Evolutionary conservation across 2,113 vertebrate genomes (phyloP).

Genomic region (Acrocephalus arundinaceus): DNA sequence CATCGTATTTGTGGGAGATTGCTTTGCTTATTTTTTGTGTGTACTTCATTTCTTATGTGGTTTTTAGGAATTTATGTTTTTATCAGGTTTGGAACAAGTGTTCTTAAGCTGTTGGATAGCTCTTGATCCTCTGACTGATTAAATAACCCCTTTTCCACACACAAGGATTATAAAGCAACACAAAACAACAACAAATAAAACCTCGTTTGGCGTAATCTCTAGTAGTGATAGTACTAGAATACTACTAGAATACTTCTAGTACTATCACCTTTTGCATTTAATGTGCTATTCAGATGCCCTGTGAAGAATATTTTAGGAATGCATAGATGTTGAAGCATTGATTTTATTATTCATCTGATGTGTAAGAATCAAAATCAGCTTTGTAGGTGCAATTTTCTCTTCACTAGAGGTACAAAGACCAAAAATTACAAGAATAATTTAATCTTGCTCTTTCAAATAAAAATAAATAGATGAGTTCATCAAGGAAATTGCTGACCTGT

Average conservation of each 20-base stretch:
- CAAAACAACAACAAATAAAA: constrained; percentile 57
- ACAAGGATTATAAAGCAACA: constrained; percentile 20
- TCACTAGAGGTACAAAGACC: background rate
- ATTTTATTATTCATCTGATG: constrained; percentile 27
- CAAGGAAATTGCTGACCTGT: constrained; percentile 52
- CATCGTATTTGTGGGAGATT: background rate
- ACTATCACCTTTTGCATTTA: constrained; percentile 48
- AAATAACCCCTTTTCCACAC: constrained; percentile 4
- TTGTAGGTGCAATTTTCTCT: constrained; percentile 27
- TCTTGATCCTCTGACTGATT: constrained; percentile 41
- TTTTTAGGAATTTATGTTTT: background rate
- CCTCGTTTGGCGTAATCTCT: background rate
- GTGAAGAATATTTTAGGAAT: constrained; percentile 44
- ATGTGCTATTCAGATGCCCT: constrained; percentile 7
- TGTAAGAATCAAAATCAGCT: constrained; percentile 42
- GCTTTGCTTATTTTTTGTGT: background rate
- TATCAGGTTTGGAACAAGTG: background rate
- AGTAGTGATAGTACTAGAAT: too few relatives aligned
- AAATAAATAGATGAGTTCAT: constrained; percentile 62
- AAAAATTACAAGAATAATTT: constrained; percentile 51
- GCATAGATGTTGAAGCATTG: background rate
- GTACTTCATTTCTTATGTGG: background rate
- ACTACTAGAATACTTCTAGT: too few relatives aligned
- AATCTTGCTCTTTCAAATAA: constrained; percentile 57
- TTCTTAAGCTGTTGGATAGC: background rate